A percentile compares a stretch with the other conserved stretches of the same genome.
These are phyloP conservation scores for Ctenoplectra terminalis DNA, from an alignment of 1,140 invertebrate genomes.

Conservation along the genomic window DNA sequence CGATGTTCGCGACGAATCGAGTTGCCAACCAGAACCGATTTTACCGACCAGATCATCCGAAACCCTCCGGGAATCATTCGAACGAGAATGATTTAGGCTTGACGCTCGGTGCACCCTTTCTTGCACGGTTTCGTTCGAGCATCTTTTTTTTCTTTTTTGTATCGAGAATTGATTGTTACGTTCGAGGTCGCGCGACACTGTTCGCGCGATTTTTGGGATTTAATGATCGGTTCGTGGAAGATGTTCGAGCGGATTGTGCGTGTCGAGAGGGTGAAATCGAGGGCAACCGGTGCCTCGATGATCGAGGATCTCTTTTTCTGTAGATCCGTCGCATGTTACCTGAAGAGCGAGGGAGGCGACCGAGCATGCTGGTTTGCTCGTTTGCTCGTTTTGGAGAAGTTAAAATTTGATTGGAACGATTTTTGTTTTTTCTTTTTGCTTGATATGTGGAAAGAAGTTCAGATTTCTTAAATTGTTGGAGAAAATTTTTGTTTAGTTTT, in stretches of 20 bases:
- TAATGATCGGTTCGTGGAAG: slow-evolving; percentile 35
- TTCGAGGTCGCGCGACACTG: background rate
- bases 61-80: slow-evolving; percentile 37
- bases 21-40: slow-evolving; percentile 44
- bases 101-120: slow-evolving; percentile 18
- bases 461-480: no score
- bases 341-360: slow-evolving; percentile 20
- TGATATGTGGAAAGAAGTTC: no score
- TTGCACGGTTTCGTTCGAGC: background rate
- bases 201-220: no score
- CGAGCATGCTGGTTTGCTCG: slow-evolving; percentile 21
- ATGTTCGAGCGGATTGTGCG: slow-evolving; percentile 17
- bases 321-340: slow-evolving; percentile 57
- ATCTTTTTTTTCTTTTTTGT: no score
- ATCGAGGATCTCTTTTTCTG: slow-evolving; percentile 33
- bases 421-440: no score
- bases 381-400: slow-evolving; percentile 30
- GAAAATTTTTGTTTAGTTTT: no score
- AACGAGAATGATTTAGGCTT: slow-evolving; percentile 14
- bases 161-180: background rate
- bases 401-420: background rate
- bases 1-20: slow-evolving; percentile 10
- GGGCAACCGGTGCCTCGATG: slow-evolving; percentile 11
- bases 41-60: slow-evolving; percentile 44
- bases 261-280: background rate